Base-by-base conservation (phyloP, 2,888 invertebrate genomes). In the Scaptomyza caliginosa region DNA sequence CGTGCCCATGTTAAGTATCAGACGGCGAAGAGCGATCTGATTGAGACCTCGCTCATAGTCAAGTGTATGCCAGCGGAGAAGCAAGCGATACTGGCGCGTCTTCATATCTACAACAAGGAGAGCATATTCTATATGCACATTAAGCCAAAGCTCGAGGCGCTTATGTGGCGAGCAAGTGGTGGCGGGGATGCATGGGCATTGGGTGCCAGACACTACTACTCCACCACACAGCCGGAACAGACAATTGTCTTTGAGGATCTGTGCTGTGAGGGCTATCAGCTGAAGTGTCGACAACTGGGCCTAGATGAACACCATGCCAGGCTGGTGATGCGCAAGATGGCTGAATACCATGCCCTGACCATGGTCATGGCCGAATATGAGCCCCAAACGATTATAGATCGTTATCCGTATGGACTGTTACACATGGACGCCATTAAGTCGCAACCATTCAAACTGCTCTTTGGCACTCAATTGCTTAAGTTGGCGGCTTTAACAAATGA, bases 271-370 rank as follows among this genome's bases (percentile, higher is more conserved):
- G 93, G 93, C 2, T 94, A 92, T 71, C 89, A 91, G 28, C 91
- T 93, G 88, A 91, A 92, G 10, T 91, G 92, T 62, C 92, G 93
- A 28, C 92, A 92, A 66, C 57, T 88, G 48, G 93, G 93, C 16
- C 89, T 94, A 32, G 93, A 93, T 84, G 87, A 92, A 45, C 81
- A 89, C 0, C 93, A 94, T 76, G 90, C 91, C 10, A 67, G 87
- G 26, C 57, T 92, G 49, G 92, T 93, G 1, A 82, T 93, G 52
- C 89, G 90, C 40, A 93, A 92, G 79, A 70, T 94, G 67, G 93
- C 92, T 0, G 90, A 90, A 62, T 92, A 92, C 74, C 94, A 94
- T 78, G 93, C 93, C 0, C 89, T 92, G 4, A 93, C 93, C 0
- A 91, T 93, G 59, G 90, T 92, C 19, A 85, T 93, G 72, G 91